phyloP scores from a whole-genome alignment of 2,888 invertebrate species.

The Athripsodes cinereus region DNA sequence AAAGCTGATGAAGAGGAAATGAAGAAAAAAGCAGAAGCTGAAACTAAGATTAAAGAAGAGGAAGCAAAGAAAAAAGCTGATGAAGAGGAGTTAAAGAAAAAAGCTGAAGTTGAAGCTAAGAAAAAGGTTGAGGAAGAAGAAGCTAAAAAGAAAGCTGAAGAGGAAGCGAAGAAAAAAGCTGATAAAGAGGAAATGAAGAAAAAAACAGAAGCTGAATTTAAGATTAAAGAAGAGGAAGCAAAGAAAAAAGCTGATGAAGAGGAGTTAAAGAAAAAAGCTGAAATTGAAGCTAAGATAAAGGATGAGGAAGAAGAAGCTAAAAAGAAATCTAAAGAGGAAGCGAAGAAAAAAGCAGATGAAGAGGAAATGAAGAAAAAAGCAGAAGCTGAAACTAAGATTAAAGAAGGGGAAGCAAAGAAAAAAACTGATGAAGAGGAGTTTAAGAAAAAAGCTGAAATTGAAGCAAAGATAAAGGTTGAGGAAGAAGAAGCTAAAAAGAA shows the following conservation, averaged over 20 bases:
- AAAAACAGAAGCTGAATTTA: background rate
- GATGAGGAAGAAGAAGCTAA: conserved; percentile 22
- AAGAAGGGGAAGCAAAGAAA: conserved; percentile 21
- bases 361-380: conserved; percentile 6
- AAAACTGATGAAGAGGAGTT: conserved; percentile 28
- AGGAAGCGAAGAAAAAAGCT: conserved; percentile 7
- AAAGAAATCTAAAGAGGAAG: conserved; percentile 11
- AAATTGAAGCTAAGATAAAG: conserved; percentile 7
- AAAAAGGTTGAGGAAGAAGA: conserved; percentile 25
- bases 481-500: background rate
- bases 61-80: background rate
- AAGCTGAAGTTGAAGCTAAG: conserved; percentile 24
- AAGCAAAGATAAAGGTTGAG: conserved; percentile 2
- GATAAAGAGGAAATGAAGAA: conserved; percentile 5
- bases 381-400: background rate
- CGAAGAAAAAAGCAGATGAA: background rate
- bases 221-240: conserved; percentile 15
- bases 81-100: conserved; percentile 5
- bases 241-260: conserved; percentile 26
- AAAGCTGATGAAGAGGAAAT: conserved; percentile 17
- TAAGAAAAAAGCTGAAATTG: background rate
- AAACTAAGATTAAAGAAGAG: no score
- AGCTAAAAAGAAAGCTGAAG: conserved; percentile 17
- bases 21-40: background rate
- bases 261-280: conserved; percentile 20